Conservation (phyloP, 2,797 vertebrate genomes). For the Anabas testudineus region DNA sequence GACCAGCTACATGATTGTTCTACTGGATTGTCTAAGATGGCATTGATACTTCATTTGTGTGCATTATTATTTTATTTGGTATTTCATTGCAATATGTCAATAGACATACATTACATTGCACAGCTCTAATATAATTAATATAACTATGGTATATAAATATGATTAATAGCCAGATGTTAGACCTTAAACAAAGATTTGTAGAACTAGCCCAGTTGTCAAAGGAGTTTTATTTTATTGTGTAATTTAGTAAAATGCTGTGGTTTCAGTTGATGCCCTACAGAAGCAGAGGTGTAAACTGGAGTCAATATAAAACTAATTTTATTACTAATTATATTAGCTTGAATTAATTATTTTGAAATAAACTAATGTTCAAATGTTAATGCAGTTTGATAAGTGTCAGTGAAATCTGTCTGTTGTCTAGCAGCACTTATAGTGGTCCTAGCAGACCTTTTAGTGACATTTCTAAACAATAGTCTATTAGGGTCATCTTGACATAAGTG, state of each 20-base stretch:
- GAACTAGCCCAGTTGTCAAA: no score
- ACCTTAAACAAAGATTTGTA: no score
- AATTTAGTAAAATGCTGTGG: no score
- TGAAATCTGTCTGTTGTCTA: neutral
- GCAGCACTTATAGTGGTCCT: constrained; percentile 6
- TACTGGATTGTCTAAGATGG: neutral
- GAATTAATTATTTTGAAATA: constrained; percentile 13
- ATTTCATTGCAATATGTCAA: neutral
- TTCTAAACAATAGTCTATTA: constrained; percentile 42
- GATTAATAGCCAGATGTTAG: no score
- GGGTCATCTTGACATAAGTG: neutral
- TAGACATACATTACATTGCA: neutral
- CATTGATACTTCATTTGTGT: neutral
- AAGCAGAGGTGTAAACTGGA: neutral
- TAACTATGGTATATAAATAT: no score
- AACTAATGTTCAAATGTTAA: constrained; percentile 32
- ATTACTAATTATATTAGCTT: constrained; percentile 16
- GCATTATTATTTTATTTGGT: no score
- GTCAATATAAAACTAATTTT: constrained; percentile 7
- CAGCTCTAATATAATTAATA: no score
- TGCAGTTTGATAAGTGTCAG: constrained; percentile 38
- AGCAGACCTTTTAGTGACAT: constrained; percentile 44
- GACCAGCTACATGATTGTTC: neutral
- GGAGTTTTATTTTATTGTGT: no score
- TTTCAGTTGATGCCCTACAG: neutral